Conservation (phyloP, 1,140 invertebrate species). For the Aphelenchoides besseyi region DNA sequence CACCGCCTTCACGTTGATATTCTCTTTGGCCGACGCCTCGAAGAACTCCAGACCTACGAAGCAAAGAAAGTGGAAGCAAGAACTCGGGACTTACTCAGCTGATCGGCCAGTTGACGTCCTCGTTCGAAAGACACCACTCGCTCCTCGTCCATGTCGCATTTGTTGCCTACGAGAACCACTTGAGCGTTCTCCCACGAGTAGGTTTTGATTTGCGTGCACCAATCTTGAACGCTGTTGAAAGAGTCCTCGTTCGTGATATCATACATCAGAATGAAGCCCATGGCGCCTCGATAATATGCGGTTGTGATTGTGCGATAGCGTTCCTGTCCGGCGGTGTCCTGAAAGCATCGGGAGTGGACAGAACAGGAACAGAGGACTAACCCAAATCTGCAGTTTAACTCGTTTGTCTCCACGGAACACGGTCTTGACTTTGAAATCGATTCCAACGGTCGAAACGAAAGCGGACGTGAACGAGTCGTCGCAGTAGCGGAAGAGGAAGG, state of each 20-base stretch:
- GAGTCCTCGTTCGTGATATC: constrained; percentile 99
- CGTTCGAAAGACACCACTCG: constrained; percentile 92
- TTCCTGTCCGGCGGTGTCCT: constrained; percentile 99
- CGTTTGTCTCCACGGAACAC: constrained; percentile 93
- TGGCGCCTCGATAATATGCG: constrained; percentile 97
- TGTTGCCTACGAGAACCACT: constrained; percentile 99
- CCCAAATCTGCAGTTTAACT: constrained; percentile 90
- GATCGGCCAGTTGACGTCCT: constrained; percentile 93
- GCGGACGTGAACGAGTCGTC: constrained; percentile 99
- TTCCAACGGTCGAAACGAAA: constrained; percentile 97
- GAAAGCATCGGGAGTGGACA: constrained; percentile 37
- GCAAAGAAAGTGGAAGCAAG: too few species aligned
- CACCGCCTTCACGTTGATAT: constrained; percentile 98
- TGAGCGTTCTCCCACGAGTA: constrained; percentile 99
- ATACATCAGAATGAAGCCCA: constrained; percentile 95
- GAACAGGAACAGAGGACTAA: constrained; percentile 65
- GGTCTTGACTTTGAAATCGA: constrained; percentile 99
- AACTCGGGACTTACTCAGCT: constrained; percentile 70
- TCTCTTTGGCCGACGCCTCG: constrained; percentile 98
- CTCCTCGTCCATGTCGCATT: constrained; percentile 99
- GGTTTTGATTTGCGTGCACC: constrained; percentile 99
- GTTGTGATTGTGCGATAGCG: constrained; percentile 98
- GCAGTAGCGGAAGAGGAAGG: constrained; percentile 97
- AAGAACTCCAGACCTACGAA: constrained; percentile 93
- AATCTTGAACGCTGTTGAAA: constrained; percentile 99